Base-by-base conservation (phyloP, 2,797 vertebrate genomes). In the Centropyge bicolor region DNA sequence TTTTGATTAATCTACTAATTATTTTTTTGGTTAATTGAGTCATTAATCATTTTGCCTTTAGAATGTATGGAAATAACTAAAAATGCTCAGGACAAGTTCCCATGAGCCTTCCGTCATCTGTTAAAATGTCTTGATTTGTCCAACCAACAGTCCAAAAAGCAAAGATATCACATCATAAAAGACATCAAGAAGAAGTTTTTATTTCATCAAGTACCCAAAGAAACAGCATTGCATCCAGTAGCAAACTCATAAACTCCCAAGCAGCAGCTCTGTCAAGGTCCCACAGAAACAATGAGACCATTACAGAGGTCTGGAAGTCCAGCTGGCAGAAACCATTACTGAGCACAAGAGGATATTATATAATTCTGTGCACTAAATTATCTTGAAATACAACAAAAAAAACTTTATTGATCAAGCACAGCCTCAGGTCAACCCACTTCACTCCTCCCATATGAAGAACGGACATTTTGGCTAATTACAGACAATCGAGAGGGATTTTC, bases 281-380 rank as follows among this genome's bases (percentile, higher is more conserved):
- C 35, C 8, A 27, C n/a, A 61, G 20, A 38, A 61, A 65, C 52
- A 59, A 35, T 16, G 14, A 46, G 16, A 60, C 3, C 54, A 43
- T 13, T 64, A 12, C 16, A 20, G 22, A 38, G 7, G 45, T 31
- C 36, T 45, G 6, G 57, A 74, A 35, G 43, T 52, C 51, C 60
- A 52, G 59, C 38, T 59, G 46, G 45, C 49, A 35, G 41, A 67
- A 35, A 17, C 43, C 36, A 62, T 81, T 8, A 56, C 16, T 27
- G 35, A 43, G 24, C 60, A 45, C 54, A 27, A 11, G 24, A 19
- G 35, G 20, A 49, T 24, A 19, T 6, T 52, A 3, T 12, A 51
- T 14, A 16, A 12, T 6, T 31, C 27, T 55, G 4, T 19, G 16
- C 4, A 22, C 38, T 49, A 27, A 51, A 49, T 59, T 1, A 67